Percentiles rank a stretch among this genome's conserved stretches.
These are phyloP conservation scores for Liasis olivaceus DNA, from an alignment of 2,797 vertebrate genomes.

Conservation along the genomic window DNA sequence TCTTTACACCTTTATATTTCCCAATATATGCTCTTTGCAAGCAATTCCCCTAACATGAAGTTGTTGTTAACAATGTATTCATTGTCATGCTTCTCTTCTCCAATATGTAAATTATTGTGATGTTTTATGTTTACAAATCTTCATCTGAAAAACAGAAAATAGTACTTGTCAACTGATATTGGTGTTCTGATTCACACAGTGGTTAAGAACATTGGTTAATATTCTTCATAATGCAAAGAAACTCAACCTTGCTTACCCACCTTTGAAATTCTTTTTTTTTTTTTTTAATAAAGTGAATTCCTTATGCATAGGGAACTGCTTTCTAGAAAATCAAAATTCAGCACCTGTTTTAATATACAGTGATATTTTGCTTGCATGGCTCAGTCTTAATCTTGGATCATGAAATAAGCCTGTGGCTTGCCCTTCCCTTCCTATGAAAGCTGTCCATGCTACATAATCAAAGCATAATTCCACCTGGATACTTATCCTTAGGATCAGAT, in stretches of 20 bases:
- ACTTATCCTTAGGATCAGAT: not conserved
- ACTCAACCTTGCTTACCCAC: not conserved
- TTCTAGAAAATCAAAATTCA: not conserved
- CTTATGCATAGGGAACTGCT: not conserved
- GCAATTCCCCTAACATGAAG: not conserved
- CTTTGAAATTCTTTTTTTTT: not conserved
- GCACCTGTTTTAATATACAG: not conserved
- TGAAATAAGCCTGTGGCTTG: not conserved
- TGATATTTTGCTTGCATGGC: not conserved
- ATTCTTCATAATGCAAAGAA: not conserved
- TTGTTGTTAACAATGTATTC: not conserved
- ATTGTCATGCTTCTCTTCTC: not conserved
- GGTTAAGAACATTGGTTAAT: not conserved
- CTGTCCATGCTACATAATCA: not conserved
- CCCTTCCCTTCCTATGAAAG: not conserved
- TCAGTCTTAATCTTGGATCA: not conserved
- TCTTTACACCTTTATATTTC: constrained; percentile 2
- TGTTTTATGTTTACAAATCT: not conserved
- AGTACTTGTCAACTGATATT: not conserved
- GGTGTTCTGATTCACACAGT: not conserved
- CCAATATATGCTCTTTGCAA: not conserved
- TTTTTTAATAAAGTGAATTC: not conserved
- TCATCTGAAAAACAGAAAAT: not conserved
- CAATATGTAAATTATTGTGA: not conserved
- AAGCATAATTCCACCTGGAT: not conserved